phyloP scores from a whole-genome alignment of 2,888 invertebrate genomes.

The Drosophila picticornis region DNA sequence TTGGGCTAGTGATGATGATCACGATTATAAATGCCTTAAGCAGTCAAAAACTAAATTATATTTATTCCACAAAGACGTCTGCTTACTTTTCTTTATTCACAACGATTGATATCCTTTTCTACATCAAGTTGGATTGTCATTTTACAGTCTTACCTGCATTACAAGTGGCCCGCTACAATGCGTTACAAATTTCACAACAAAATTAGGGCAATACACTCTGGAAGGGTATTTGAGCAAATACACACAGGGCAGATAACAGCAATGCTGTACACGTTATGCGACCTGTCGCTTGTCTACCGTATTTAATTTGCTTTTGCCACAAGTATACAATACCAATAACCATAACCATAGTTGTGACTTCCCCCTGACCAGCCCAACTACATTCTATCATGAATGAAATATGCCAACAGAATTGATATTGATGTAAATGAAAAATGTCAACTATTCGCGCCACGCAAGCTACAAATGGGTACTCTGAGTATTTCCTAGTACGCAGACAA shows the following conservation, averaged over 20 bases:
- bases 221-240: background rate
- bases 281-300: slow-evolving; percentile 33
- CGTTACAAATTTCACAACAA: background rate
- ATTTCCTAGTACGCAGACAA: slow-evolving; percentile 5
- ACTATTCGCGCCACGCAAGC: slow-evolving; percentile 62
- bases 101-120: too few relatives aligned
- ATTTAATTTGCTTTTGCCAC: slow-evolving; percentile 58
- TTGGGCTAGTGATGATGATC: background rate
- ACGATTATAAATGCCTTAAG: background rate
- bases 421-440: slow-evolving; percentile 80
- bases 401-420: slow-evolving; percentile 69
- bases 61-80: background rate
- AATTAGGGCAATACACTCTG: background rate
- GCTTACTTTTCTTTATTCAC: background rate
- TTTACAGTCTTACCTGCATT: background rate
- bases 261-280: slow-evolving; percentile 3
- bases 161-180: background rate
- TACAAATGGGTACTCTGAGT: slow-evolving; percentile 13
- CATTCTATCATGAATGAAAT: slow-evolving; percentile 43
- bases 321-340: slow-evolving; percentile 58
- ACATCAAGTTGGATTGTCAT: background rate
- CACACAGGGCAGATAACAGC: slow-evolving; percentile 11
- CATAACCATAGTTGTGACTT: slow-evolving; percentile 51
- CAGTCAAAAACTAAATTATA: background rate
- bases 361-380: background rate